A percentile compares a stretch with the other conserved stretches of the same genome.
These are phyloP conservation scores for Rhinophrynus dorsalis DNA, from an alignment of 2,797 vertebrate species.

Conservation along the genomic window DNA sequence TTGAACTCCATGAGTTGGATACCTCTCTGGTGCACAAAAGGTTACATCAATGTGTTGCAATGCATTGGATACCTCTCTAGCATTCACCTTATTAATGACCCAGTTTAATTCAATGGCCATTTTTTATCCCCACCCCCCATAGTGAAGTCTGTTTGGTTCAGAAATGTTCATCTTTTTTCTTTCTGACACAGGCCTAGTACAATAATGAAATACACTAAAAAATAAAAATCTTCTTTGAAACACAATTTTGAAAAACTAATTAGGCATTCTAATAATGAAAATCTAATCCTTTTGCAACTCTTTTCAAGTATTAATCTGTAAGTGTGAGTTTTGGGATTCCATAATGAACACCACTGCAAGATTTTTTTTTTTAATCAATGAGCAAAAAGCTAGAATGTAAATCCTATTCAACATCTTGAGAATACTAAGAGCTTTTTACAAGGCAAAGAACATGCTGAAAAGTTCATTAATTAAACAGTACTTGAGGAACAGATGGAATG, in stretches of 20 bases:
- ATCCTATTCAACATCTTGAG: conserved; percentile 84
- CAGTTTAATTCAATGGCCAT: no score
- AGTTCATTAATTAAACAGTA: conserved; percentile 98
- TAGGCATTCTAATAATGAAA: conserved; percentile 40
- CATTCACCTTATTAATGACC: no score
- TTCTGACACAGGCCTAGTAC: no score
- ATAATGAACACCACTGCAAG: conserved; percentile 60
- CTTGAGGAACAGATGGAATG: conserved; percentile 92
- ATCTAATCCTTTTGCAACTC: conserved; percentile 49
- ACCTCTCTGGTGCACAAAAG: no score
- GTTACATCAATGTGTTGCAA: no score
- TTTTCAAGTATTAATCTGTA: conserved; percentile 21
- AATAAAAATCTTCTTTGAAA: conserved; percentile 31
- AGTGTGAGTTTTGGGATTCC: conserved; percentile 59
- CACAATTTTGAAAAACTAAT: conserved; percentile 19
- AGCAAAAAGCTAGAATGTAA: conserved; percentile 63
- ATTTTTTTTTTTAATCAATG: conserved; percentile 49
- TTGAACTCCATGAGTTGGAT: no score
- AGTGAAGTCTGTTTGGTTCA: no score
- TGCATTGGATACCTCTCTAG: no score
- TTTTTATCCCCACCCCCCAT: no score
- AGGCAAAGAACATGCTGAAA: conserved; percentile 75
- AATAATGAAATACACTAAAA: conserved; percentile 30
- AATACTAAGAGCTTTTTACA: conserved; percentile 79
- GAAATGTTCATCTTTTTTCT: no score